Conservation (phyloP, 1,140 invertebrate genomes). For the Chelonus insularis region DNA sequence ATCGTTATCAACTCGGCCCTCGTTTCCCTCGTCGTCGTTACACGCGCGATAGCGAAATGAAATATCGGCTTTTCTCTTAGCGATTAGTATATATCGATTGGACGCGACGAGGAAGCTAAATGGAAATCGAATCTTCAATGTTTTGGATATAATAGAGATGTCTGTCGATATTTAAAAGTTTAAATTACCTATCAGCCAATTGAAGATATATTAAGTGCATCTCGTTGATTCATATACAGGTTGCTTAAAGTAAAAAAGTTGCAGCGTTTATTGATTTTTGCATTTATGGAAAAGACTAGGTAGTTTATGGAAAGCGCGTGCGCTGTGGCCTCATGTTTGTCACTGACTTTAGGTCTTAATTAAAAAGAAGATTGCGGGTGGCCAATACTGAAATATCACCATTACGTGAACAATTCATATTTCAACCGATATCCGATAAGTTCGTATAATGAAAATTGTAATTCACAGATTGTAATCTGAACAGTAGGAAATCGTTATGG, state of each 20-base stretch:
- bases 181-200: not conserved
- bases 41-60: conserved; percentile 2
- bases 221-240: not conserved
- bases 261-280: not conserved
- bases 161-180: conserved; percentile 6
- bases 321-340: not conserved
- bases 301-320: not conserved
- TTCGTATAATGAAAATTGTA: conserved; percentile 1
- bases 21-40: conserved; percentile 3
- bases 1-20: conserved; percentile 2
- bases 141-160: not conserved
- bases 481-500: not conserved
- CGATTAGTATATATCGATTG: conserved; percentile 6
- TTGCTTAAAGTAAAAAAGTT: not conserved
- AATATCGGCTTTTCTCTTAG: conserved; percentile 4
- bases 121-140: not conserved
- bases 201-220: not conserved
- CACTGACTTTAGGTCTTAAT: not conserved
- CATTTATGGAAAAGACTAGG: not conserved
- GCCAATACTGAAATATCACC: not conserved
- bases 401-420: not conserved
- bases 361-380: not conserved
- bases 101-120: not conserved
- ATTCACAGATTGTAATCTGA: conserved; percentile 1
- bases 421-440: conserved; percentile 1